Evolutionary conservation across 2,113 vertebrate species (phyloP).

Genomic region (Gnathonemus echidnorhynchus): DNA sequence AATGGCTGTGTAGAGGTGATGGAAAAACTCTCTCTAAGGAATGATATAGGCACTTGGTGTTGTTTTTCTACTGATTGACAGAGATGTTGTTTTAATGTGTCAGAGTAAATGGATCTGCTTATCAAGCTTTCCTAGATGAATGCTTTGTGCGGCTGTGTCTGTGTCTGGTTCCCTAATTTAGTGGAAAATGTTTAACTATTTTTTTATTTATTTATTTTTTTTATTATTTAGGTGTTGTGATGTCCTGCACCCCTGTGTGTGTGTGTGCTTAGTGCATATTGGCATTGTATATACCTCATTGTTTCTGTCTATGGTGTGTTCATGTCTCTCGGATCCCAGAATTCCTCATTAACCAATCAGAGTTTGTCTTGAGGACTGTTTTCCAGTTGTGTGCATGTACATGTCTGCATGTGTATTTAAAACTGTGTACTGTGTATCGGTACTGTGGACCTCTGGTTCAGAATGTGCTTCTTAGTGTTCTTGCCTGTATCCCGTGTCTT

Average conservation of each 20-base stretch:
- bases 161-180: constrained; percentile 18
- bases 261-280: not conserved
- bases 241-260: not conserved
- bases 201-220: not conserved
- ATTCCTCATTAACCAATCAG: not conserved
- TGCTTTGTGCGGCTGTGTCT: not conserved
- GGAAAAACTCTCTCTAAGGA: not conserved
- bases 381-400: constrained; percentile 13
- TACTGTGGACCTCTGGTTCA: not conserved
- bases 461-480: not conserved
- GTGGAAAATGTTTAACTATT: not conserved
- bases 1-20: not conserved
- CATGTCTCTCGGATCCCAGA: constrained; percentile 25
- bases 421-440: not conserved
- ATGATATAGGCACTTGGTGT: not conserved
- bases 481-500: constrained; percentile 12
- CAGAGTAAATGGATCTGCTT: not conserved
- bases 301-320: not conserved
- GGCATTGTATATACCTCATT: not conserved
- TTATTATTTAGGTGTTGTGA: not conserved
- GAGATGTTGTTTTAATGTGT: not conserved
- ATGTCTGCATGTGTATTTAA: constrained; percentile 9
- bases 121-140: not conserved
- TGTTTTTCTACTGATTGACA: not conserved
- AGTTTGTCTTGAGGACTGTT: not conserved